A percentile compares a stretch with the other conserved stretches of the same genome.
phyloP scores from a whole-genome alignment of 2,797 vertebrate genomes.

The Phyllotis vaccarum region DNA sequence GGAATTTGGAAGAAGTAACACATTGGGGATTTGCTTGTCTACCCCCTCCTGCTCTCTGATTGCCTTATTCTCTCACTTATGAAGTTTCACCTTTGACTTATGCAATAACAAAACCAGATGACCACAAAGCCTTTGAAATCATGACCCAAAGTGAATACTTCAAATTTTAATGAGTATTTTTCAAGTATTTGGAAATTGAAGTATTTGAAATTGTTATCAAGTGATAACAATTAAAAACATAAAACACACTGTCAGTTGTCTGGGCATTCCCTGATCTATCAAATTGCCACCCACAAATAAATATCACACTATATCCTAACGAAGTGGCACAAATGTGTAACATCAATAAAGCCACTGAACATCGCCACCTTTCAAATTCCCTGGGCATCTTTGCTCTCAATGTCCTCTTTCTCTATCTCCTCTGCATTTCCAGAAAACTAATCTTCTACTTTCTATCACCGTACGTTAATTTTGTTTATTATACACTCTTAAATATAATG shows the following conservation, averaged over 20 bases:
- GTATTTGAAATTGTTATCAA: no score
- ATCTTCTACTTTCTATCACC: not conserved
- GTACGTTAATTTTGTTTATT: not conserved
- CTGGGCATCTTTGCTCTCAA: not conserved
- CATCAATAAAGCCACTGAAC: not conserved
- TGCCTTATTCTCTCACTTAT: not conserved
- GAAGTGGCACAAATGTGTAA: not conserved
- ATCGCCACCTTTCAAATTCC: not conserved
- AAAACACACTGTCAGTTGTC: not conserved
- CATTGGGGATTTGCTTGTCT: not conserved
- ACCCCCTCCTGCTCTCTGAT: no score
- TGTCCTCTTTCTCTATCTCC: fast-evolving
- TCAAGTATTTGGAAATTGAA: not conserved
- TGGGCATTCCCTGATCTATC: not conserved
- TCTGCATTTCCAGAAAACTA: not conserved
- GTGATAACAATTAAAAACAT: not conserved
- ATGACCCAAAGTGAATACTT: not conserved
- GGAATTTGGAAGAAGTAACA: not conserved
- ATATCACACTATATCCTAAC: not conserved
- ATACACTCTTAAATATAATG: not conserved
- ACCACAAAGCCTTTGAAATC: not conserved
- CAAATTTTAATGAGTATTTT: not conserved
- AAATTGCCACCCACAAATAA: not conserved
- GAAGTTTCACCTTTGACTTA: not conserved
- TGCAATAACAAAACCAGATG: not conserved